Percentiles rank a stretch among this genome's conserved stretches.
Evolutionary conservation across 2,113 vertebrate species (phyloP).

Genomic region (Shinisaurus crocodilurus): DNA sequence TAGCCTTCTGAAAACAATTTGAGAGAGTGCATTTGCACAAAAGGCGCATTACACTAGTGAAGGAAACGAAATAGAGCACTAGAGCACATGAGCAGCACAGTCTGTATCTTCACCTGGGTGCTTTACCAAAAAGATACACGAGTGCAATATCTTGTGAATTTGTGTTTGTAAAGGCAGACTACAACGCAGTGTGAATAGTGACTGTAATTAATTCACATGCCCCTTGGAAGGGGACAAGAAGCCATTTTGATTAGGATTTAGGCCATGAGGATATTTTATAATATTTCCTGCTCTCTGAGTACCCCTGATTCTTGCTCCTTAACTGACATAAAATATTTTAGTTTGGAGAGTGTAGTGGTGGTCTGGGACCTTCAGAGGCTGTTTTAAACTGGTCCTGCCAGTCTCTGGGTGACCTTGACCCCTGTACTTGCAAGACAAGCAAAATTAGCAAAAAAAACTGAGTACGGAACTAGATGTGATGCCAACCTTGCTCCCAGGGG

Average conservation of each 20-base stretch:
- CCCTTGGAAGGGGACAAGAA: neutral
- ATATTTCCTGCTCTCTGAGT: conserved; percentile 5
- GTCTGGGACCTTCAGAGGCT: neutral
- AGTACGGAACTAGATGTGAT: neutral
- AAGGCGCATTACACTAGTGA: neutral
- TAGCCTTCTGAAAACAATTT: conserved; percentile 6
- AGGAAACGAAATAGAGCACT: too few relatives aligned
- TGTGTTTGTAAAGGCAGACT: neutral
- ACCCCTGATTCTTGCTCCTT: conserved; percentile 30
- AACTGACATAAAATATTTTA: conserved; percentile 5
- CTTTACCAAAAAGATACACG: neutral
- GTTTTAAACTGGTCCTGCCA: neutral
- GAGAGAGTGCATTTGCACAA: neutral
- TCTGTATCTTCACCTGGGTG: neutral
- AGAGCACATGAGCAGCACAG: neutral
- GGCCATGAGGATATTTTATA: neutral
- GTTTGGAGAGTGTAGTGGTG: neutral
- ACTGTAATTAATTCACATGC: conserved; percentile 2
- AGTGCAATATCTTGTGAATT: neutral
- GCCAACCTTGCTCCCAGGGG: too few relatives aligned
- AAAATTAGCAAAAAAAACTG: neutral
- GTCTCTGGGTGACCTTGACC: neutral
- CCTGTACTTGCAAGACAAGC: rapidly evolving
- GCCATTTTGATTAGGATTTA: conserved; percentile 1
- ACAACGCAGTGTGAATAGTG: neutral